These are phyloP conservation scores for Remorina albescens DNA, from an alignment of 2,797 vertebrate species.

Conservation along the genomic window DNA sequence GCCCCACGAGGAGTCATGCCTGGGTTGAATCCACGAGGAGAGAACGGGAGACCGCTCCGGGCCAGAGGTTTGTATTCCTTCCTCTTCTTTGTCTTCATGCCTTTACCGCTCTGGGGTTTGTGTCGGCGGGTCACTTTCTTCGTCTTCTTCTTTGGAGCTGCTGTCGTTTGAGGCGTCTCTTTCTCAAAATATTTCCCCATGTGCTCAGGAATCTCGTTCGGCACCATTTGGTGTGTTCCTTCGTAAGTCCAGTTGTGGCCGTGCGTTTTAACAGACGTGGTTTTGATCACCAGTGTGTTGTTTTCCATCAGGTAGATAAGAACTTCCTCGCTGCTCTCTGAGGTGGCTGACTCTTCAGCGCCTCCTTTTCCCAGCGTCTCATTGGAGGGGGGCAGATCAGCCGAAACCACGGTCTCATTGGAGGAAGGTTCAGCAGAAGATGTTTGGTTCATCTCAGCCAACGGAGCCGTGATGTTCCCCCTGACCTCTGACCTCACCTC, in stretches of 20 bases:
- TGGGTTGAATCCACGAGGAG: slow-evolving; percentile 76
- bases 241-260: slow-evolving; percentile 83
- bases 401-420: slow-evolving; percentile 6
- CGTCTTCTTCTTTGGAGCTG: slow-evolving; percentile 55
- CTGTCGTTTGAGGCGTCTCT: slow-evolving; percentile 30
- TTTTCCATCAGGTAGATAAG: slow-evolving; percentile 81
- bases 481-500: slow-evolving; percentile 9
- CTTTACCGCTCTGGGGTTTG: slow-evolving; percentile 70
- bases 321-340: slow-evolving; percentile 75
- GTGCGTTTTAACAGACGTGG: slow-evolving; percentile 68
- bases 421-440: slow-evolving; percentile 36
- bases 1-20: slow-evolving; percentile 68
- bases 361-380: not conserved
- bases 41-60: slow-evolving; percentile 62
- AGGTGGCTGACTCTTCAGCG: slow-evolving; percentile 33
- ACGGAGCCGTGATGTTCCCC: slow-evolving; percentile 27
- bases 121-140: slow-evolving; percentile 66
- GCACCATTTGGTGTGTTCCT: slow-evolving; percentile 61
- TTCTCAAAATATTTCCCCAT: slow-evolving; percentile 78
- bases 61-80: slow-evolving; percentile 78
- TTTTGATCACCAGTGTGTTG: slow-evolving; percentile 74
- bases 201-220: slow-evolving; percentile 75
- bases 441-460: slow-evolving; percentile 26
- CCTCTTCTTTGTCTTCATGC: slow-evolving; percentile 83
- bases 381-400: slow-evolving; percentile 17